Conservation (phyloP, 2,113 vertebrate species). For the Rallus limicola region DNA sequence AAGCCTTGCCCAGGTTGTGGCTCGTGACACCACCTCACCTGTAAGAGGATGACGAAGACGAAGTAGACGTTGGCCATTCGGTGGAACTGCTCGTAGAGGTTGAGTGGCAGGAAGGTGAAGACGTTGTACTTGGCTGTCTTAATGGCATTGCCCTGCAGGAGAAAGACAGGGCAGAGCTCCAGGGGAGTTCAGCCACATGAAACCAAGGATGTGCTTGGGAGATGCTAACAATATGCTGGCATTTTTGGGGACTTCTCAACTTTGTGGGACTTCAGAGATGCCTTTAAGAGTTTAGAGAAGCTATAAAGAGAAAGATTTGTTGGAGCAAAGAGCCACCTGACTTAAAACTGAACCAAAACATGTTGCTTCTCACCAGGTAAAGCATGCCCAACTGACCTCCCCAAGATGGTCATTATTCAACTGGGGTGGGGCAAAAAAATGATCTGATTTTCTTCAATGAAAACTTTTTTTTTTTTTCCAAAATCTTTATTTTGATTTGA, state of each 20-base stretch:
- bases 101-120: slow-evolving; percentile 89
- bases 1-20: no score
- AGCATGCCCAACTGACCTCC: not conserved
- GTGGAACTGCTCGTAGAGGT: slow-evolving; percentile 92
- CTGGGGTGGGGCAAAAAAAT: not conserved
- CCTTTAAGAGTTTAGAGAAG: not conserved
- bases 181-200: not conserved
- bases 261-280: not conserved
- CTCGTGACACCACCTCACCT: slow-evolving; percentile 75
- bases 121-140: slow-evolving; percentile 88
- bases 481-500: not conserved
- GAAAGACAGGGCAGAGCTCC: not conserved
- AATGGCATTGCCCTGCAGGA: slow-evolving; percentile 86
- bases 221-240: not conserved
- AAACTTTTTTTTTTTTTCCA: not conserved
- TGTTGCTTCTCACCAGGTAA: not conserved
- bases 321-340: rapidly evolving
- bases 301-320: not conserved
- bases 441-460: not conserved
- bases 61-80: slow-evolving; percentile 89
- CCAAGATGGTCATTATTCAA: not conserved
- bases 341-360: not conserved
- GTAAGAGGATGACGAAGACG: slow-evolving; percentile 86
- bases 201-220: not conserved
- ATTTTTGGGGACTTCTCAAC: not conserved